Evolutionary conservation across 1,140 invertebrate genomes (phyloP).

Genomic region (Sogatella furcifera): DNA sequence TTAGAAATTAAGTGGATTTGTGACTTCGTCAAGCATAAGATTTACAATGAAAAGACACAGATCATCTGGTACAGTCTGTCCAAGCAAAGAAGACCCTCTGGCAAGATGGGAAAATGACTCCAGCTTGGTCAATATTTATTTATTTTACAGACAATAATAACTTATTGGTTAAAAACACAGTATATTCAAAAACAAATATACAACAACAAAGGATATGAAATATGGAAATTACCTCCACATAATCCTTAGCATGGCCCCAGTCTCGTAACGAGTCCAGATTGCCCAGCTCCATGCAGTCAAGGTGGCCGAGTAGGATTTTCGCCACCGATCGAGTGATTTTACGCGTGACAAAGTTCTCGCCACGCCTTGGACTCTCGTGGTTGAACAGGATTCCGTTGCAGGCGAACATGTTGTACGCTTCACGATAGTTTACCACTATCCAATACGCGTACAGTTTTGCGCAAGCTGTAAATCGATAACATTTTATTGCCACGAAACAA

Average conservation of each 20-base stretch:
- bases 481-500: no score
- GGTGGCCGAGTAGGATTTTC: slow-evolving; percentile 83
- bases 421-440: slow-evolving; percentile 97
- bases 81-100: no score
- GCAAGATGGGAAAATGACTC: no score
- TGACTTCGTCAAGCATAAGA: no score
- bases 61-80: no score
- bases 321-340: slow-evolving; percentile 97
- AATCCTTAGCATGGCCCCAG: slow-evolving; percentile 99
- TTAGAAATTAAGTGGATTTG: no score
- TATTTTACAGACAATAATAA: no score
- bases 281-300: slow-evolving; percentile 83
- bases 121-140: no score
- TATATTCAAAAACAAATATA: no score
- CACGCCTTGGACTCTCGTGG: slow-evolving; percentile 95
- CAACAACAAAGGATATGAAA: no score
- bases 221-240: slow-evolving; percentile 79
- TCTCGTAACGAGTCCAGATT: slow-evolving; percentile 94
- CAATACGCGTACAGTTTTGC: slow-evolving; percentile 98
- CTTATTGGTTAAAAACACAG: no score
- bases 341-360: slow-evolving; percentile 97
- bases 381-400: slow-evolving; percentile 99
- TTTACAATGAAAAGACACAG: no score
- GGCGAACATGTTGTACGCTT: slow-evolving; percentile 96
- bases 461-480: slow-evolving; percentile 58